Conservation (phyloP, 2,888 invertebrate species). For the Tiliacea citrago region DNA sequence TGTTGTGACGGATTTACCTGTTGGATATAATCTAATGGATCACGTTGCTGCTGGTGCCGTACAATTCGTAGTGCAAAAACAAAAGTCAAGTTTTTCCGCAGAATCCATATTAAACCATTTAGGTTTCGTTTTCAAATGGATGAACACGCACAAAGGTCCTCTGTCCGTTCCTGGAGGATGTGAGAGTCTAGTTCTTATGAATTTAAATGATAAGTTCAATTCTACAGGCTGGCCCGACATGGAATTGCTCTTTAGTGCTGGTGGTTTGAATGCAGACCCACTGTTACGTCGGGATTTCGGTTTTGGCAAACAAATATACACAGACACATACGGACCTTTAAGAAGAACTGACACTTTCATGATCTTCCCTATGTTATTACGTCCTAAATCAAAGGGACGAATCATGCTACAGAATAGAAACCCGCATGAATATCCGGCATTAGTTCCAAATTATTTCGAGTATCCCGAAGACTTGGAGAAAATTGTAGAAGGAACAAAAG, state of each 20-base stretch:
- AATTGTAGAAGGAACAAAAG: slow-evolving; percentile 92
- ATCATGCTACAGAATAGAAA: slow-evolving; percentile 92
- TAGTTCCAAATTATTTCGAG: slow-evolving; percentile 95
- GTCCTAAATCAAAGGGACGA: slow-evolving; percentile 93
- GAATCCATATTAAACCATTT: slow-evolving; percentile 82
- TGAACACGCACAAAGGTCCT: slow-evolving; percentile 89
- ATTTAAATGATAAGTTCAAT: slow-evolving; percentile 90
- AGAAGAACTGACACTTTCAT: slow-evolving; percentile 84
- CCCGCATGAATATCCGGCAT: slow-evolving; percentile 93
- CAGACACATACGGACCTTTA: slow-evolving; percentile 82
- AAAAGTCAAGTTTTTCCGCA: slow-evolving; percentile 79
- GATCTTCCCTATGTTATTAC: slow-evolving; percentile 93
- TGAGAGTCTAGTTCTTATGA: slow-evolving; percentile 92
- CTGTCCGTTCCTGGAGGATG: slow-evolving; percentile 92
- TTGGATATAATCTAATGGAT: slow-evolving; percentile 93
- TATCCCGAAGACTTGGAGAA: slow-evolving; percentile 91
- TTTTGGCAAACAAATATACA: slow-evolving; percentile 85
- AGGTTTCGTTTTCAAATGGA: slow-evolving; percentile 88
- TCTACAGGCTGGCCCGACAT: slow-evolving; percentile 91
- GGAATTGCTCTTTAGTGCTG: slow-evolving; percentile 91
- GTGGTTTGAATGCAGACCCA: slow-evolving; percentile 88
- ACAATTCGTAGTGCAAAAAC: slow-evolving; percentile 88
- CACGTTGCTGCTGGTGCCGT: slow-evolving; percentile 92
- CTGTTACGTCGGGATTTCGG: slow-evolving; percentile 88
- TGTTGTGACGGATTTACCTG: slow-evolving; percentile 90